A percentile compares a stretch with the other conserved stretches of the same genome.
phyloP scores from a whole-genome alignment of 2,113 vertebrate species.

The Cisticola juncidis region DNA sequence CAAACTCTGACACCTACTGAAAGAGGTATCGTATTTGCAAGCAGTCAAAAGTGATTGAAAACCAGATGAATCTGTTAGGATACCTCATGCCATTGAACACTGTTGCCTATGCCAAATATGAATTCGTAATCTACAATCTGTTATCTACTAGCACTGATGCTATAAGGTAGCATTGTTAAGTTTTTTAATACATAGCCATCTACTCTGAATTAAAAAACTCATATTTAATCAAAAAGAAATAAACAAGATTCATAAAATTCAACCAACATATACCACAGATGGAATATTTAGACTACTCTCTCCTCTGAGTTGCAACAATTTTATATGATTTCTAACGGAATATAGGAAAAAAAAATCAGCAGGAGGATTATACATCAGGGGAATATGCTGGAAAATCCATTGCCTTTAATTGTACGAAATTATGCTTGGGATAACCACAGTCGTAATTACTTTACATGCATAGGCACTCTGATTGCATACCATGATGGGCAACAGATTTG shows the following conservation, averaged over 20 bases:
- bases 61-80: conserved; percentile 53
- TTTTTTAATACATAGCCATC: conserved; percentile 29
- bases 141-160: conserved; percentile 31
- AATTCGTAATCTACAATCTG: conserved; percentile 53
- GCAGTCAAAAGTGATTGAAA: conserved; percentile 57
- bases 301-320: background rate
- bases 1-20: conserved; percentile 65
- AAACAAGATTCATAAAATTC: background rate
- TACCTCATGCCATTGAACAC: conserved; percentile 63
- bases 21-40: conserved; percentile 60
- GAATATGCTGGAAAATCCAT: background rate
- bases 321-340: background rate
- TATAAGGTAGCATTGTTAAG: conserved; percentile 33
- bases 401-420: background rate
- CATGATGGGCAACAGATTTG: conserved; percentile 52
- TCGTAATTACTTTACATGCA: background rate
- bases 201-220: background rate
- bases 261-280: background rate
- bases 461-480: background rate
- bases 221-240: background rate
- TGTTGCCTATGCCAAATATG: conserved; percentile 60
- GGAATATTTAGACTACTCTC: background rate
- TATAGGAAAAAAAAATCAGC: background rate
- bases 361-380: background rate
- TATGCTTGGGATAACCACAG: background rate